A percentile compares a stretch with the other conserved stretches of the same genome.
Conservation (phyloP, 2,113 vertebrate genomes). For the Columba livia region DNA sequence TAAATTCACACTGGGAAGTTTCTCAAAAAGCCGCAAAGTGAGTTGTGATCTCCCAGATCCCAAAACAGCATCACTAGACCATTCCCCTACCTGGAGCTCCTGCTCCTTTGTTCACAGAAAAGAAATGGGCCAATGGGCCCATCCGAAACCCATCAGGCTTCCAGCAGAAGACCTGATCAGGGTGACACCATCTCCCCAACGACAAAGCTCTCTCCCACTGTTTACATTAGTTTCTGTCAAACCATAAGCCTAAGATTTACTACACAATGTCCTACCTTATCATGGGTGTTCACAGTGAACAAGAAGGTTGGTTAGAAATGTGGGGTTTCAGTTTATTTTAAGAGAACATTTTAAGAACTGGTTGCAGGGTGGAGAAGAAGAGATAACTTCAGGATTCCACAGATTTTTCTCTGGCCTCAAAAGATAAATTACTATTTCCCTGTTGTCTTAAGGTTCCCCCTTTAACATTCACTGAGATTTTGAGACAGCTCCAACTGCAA, state of each 20-base stretch:
- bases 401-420: background rate
- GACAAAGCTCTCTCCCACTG: background rate
- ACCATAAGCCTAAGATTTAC: background rate
- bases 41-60: background rate
- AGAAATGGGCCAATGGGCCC: background rate
- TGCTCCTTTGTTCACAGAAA: background rate
- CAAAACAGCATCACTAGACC: background rate
- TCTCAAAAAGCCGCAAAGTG: background rate
- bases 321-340: background rate
- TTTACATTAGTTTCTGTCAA: background rate
- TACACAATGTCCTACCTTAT: background rate
- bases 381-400: background rate
- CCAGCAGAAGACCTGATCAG: background rate
- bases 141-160: background rate
- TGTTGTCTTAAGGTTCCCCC: background rate
- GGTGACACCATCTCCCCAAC: background rate
- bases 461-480: background rate
- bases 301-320: background rate
- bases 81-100: background rate
- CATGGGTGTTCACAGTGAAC: background rate
- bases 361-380: constrained; percentile 4
- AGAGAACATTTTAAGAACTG: background rate
- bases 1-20: background rate
- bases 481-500: background rate
- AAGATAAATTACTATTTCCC: background rate